Conservation (phyloP, 2,113 vertebrate genomes). For the Pseudorasbora parva region DNA sequence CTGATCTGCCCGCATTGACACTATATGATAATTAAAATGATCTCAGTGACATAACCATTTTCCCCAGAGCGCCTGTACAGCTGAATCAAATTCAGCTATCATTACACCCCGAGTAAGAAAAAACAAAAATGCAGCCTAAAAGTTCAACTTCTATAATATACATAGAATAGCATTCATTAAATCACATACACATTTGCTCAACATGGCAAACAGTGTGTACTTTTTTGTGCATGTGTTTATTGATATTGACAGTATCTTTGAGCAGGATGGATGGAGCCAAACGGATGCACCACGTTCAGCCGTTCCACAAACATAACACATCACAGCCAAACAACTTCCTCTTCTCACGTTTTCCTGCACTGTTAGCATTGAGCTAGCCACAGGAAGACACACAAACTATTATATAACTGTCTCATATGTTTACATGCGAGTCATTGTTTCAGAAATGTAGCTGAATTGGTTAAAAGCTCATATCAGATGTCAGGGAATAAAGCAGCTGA, state of each 20-base stretch:
- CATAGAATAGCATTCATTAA: too few species aligned
- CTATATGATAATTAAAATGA: too few species aligned
- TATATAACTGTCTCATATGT: background rate
- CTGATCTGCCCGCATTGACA: too few species aligned
- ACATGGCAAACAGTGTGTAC: too few species aligned
- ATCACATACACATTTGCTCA: too few species aligned
- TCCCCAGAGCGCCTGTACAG: too few species aligned
- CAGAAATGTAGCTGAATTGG: constrained; percentile 2
- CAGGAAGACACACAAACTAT: constrained; percentile 10
- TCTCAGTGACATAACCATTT: too few species aligned
- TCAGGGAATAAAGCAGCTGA: constrained; percentile 64
- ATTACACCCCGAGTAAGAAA: too few species aligned
- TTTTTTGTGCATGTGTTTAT: too few species aligned
- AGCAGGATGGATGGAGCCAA: background rate
- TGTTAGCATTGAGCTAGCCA: constrained; percentile 33
- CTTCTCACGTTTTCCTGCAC: constrained; percentile 26
- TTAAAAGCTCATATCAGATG: constrained; percentile 51
- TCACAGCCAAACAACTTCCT: constrained; percentile 43
- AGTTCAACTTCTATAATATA: too few species aligned
- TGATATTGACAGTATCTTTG: background rate
- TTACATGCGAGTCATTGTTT: background rate
- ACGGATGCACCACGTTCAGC: background rate
- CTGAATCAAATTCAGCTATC: too few species aligned
- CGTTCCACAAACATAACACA: background rate
- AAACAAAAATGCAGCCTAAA: too few species aligned